phyloP scores from a whole-genome alignment of 1,140 invertebrate genomes.

The Drosophila leontia region DNA sequence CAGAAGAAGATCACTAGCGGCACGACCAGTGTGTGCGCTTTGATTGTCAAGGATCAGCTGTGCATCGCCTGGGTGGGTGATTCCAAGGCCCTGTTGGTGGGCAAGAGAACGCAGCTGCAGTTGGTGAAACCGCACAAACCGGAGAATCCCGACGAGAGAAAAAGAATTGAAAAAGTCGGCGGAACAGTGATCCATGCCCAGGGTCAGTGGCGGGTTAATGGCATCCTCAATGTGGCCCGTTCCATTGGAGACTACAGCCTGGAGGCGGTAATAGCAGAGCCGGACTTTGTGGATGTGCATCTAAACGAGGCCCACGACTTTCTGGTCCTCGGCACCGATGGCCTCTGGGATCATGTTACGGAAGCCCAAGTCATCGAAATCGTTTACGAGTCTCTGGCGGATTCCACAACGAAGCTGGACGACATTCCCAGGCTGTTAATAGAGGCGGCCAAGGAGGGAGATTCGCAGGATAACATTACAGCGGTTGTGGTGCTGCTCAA shows the following conservation, averaged over 20 bases:
- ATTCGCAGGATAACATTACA: slow-evolving; percentile 81
- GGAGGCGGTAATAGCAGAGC: slow-evolving; percentile 91
- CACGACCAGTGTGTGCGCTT: slow-evolving; percentile 93
- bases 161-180: slow-evolving; percentile 68
- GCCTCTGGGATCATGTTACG: slow-evolving; percentile 95
- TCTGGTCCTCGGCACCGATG: slow-evolving; percentile 95
- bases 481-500: slow-evolving; percentile 75
- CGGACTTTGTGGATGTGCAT: slow-evolving; percentile 91
- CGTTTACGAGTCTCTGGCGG: slow-evolving; percentile 81
- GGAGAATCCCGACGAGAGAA: slow-evolving; percentile 67
- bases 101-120: slow-evolving; percentile 85
- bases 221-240: slow-evolving; percentile 80
- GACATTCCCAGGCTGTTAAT: slow-evolving; percentile 78
- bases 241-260: slow-evolving; percentile 82
- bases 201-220: slow-evolving; percentile 82
- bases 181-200: slow-evolving; percentile 74
- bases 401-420: slow-evolving; percentile 60
- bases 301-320: slow-evolving; percentile 94
- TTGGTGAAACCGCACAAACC: slow-evolving; percentile 96
- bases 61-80: slow-evolving; percentile 97
- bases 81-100: slow-evolving; percentile 94
- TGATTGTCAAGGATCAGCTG: slow-evolving; percentile 87
- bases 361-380: slow-evolving; percentile 86
- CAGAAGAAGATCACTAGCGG: slow-evolving; percentile 90
- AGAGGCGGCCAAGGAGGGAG: slow-evolving; percentile 74